A percentile compares a stretch with the other conserved stretches of the same genome.
Evolutionary conservation across 2,113 vertebrate species (phyloP).

Genomic region (Zosterops hypoxanthus): DNA sequence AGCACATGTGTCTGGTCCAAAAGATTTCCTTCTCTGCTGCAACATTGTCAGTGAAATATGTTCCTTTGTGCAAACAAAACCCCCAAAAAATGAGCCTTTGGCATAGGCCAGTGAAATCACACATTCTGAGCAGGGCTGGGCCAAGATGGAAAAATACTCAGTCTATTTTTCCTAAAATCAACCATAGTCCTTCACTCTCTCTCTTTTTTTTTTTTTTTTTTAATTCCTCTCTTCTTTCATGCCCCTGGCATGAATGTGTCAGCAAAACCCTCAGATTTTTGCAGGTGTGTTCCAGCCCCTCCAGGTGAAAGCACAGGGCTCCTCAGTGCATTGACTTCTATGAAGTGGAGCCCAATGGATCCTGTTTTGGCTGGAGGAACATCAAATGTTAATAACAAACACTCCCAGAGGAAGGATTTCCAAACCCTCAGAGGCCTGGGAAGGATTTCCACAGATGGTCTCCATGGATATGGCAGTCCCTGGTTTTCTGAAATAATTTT

Average conservation of each 20-base stretch:
- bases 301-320: neutral
- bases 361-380: neutral
- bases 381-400: neutral
- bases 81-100: too few relatives aligned
- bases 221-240: fast-evolving
- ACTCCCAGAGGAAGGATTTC: neutral
- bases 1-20: too few relatives aligned
- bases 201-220: neutral
- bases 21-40: too few relatives aligned
- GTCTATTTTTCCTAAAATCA: too few relatives aligned
- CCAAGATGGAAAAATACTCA: too few relatives aligned
- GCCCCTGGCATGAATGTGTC: neutral
- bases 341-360: neutral
- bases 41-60: too few relatives aligned
- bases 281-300: neutral
- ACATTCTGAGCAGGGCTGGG: too few relatives aligned
- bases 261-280: neutral
- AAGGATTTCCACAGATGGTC: neutral
- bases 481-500: neutral
- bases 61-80: too few relatives aligned
- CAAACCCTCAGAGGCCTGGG: neutral
- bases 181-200: too few relatives aligned
- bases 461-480: fast-evolving
- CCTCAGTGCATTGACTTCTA: neutral
- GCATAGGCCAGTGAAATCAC: too few relatives aligned